phyloP scores from a whole-genome alignment of 1,140 invertebrate species.

The Tetraneura akinire region DNA sequence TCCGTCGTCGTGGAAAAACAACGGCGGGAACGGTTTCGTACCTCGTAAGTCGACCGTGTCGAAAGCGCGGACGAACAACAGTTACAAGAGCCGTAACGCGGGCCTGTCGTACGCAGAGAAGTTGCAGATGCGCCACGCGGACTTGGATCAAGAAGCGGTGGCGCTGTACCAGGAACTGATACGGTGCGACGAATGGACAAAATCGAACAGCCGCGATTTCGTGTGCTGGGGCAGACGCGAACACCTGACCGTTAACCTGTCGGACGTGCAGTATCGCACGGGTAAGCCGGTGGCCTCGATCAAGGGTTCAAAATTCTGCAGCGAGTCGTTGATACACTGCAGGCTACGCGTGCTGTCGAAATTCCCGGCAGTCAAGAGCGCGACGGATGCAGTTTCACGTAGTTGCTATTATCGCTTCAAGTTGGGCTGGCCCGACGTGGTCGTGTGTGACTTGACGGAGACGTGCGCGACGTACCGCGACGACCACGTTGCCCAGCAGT shows the following conservation, averaged over 20 bases:
- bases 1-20: background rate
- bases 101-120: conserved; percentile 6
- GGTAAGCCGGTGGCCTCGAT: conserved; percentile 5
- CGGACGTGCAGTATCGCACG: background rate
- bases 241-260: background rate
- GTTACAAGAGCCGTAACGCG: no score
- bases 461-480: background rate
- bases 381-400: background rate
- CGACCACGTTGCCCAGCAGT: background rate
- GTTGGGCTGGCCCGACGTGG: background rate
- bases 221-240: background rate
- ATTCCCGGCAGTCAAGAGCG: background rate
- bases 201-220: background rate
- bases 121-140: background rate
- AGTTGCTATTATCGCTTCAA: background rate
- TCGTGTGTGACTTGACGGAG: conserved; percentile 23
- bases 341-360: background rate
- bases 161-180: background rate
- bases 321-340: background rate
- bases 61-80: no score
- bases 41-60: no score
- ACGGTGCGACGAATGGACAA: background rate
- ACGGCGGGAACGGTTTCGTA: background rate
- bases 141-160: background rate
- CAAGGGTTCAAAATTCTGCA: background rate